Evolutionary conservation across 1,140 invertebrate species (phyloP).

Genomic region (Pseudomyrmex concolor): DNA sequence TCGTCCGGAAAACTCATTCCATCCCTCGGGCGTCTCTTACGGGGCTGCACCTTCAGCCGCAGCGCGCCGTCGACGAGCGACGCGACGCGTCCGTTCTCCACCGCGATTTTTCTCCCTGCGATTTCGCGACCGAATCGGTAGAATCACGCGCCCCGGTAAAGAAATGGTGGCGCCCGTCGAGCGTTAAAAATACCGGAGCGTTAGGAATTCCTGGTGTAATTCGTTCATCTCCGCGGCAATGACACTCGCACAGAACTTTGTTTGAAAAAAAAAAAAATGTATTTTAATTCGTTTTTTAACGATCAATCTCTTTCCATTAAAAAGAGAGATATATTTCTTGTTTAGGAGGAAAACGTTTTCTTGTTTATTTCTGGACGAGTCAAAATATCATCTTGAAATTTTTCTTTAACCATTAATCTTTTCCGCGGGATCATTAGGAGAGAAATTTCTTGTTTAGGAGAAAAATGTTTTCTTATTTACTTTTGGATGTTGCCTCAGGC

Average conservation of each 20-base stretch:
- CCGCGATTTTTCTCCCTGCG: slow-evolving; percentile 41
- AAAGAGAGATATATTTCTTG: neutral
- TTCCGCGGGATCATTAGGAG: neutral
- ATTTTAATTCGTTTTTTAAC: slow-evolving; percentile 19
- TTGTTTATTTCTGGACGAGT: neutral
- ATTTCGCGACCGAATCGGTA: slow-evolving; percentile 33
- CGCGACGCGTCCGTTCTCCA: slow-evolving; percentile 29
- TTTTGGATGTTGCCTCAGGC: neutral
- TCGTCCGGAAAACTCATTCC: slow-evolving; percentile 79
- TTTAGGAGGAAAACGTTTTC: neutral
- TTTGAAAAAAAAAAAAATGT: neutral
- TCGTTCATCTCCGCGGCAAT: slow-evolving; percentile 10
- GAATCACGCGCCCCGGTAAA: slow-evolving; percentile 35
- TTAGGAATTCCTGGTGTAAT: slow-evolving; percentile 27
- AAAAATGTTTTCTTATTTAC: slow-evolving; percentile 29
- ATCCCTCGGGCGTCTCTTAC: slow-evolving; percentile 69
- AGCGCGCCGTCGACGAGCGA: slow-evolving; percentile 32
- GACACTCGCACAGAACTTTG: neutral
- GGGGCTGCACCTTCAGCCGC: slow-evolving; percentile 45
- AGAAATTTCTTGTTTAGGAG: slow-evolving; percentile 26
- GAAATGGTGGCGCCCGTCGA: neutral
- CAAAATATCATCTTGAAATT: slow-evolving; percentile 18
- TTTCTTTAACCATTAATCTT: slow-evolving; percentile 31
- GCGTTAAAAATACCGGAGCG: slow-evolving; percentile 22
- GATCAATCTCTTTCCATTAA: neutral